phyloP scores from a whole-genome alignment of 1,140 invertebrate genomes.

The Hycleus cichorii region DNA sequence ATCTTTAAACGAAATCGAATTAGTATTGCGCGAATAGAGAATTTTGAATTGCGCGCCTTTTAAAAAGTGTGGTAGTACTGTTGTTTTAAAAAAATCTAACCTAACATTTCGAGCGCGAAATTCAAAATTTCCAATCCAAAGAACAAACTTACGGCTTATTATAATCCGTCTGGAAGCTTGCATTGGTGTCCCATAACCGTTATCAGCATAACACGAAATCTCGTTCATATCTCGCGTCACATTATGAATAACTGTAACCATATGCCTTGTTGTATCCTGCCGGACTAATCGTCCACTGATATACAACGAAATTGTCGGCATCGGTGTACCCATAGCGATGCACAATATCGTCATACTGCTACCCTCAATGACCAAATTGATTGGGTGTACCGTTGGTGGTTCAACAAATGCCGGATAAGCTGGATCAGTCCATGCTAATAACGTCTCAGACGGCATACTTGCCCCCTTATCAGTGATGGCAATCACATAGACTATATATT shows the following conservation, averaged over 20 bases:
- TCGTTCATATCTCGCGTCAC: conserved; percentile 74
- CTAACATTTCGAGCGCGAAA: too few species aligned
- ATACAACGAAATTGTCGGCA: conserved; percentile 73
- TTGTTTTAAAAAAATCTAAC: too few species aligned
- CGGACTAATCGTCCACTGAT: conserved; percentile 65
- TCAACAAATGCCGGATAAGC: conserved; percentile 78
- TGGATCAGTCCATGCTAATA: conserved; percentile 79
- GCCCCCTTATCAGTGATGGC: conserved; percentile 59
- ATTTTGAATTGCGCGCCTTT: neutral
- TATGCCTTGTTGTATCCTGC: conserved; percentile 68
- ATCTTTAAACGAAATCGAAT: conserved; percentile 44
- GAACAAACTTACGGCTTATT: conserved; percentile 63
- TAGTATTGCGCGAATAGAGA: neutral
- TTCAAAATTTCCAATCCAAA: too few species aligned
- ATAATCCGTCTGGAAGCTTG: conserved; percentile 67
- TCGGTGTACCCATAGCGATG: conserved; percentile 72
- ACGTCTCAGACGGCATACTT: conserved; percentile 66
- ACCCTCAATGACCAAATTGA: conserved; percentile 71
- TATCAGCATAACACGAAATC: conserved; percentile 77
- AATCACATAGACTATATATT: conserved; percentile 68
- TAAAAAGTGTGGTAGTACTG: too few species aligned
- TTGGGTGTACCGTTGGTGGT: conserved; percentile 72
- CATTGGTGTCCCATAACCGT: conserved; percentile 76
- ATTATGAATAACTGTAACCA: conserved; percentile 74
- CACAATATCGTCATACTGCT: conserved; percentile 77